These are phyloP conservation scores for Tachyglossus aculeatus DNA, from an alignment of 2,797 vertebrate genomes.

Conservation along the genomic window DNA sequence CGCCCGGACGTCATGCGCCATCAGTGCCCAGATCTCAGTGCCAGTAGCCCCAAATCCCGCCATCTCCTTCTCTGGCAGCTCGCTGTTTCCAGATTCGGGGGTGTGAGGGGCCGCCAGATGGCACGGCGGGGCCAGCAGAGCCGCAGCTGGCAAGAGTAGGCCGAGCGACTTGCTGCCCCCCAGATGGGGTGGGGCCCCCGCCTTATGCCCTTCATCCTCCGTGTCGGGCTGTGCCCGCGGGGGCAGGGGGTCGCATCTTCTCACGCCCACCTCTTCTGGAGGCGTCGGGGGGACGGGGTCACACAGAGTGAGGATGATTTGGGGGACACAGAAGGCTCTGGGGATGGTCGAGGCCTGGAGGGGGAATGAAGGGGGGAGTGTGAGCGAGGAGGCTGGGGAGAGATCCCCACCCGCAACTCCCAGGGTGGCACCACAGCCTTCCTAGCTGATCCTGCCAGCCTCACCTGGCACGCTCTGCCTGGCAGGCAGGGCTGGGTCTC, in stretches of 20 bases:
- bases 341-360: constrained; percentile 54
- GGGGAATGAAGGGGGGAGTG: constrained; percentile 54
- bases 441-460: too few relatives aligned
- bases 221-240: not conserved
- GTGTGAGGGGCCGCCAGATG: not conserved
- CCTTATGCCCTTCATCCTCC: too few relatives aligned
- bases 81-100: not conserved
- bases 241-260: not conserved
- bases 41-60: constrained; percentile 52
- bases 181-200: not conserved
- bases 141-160: not conserved
- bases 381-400: fast-evolving
- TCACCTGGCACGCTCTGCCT: not conserved
- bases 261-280: constrained; percentile 48
- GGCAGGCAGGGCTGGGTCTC: not conserved
- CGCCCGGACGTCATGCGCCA: constrained; percentile 36
- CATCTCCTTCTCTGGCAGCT: not conserved
- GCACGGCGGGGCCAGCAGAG: not conserved
- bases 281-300: constrained; percentile 69
- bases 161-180: not conserved
- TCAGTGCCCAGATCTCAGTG: constrained; percentile 39
- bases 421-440: not conserved
- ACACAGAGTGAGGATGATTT: constrained; percentile 85
- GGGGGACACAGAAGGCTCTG: constrained; percentile 71
- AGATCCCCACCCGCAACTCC: not conserved